Evolutionary conservation across 92 coral and sea anemone species (phyloP).

Genomic region (Phymanthus crucifer): DNA sequence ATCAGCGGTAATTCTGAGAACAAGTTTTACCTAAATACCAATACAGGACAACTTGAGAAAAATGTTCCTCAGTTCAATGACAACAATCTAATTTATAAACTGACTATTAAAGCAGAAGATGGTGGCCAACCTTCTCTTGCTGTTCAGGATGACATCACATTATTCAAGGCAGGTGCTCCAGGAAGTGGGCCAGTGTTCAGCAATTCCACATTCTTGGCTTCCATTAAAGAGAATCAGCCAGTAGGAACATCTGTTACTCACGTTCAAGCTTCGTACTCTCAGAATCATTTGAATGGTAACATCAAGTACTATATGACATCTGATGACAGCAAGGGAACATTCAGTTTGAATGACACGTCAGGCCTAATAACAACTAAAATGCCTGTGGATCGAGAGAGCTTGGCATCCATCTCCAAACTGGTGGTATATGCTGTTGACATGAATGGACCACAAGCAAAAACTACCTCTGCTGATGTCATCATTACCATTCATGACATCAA

Average conservation of each 20-base stretch:
- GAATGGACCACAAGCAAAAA: constrained; percentile 56
- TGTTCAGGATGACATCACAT: constrained; percentile 47
- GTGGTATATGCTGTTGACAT: constrained; percentile 77
- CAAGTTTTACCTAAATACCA: constrained; percentile 41
- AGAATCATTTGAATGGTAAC: constrained; percentile 21
- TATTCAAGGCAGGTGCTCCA: constrained; percentile 60
- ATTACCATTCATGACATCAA: constrained; percentile 67
- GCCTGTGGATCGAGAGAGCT: constrained; percentile 76
- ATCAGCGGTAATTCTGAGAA: constrained; percentile 30
- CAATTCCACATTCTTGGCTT: constrained; percentile 46
- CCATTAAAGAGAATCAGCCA: constrained; percentile 62
- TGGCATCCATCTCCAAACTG: constrained; percentile 56
- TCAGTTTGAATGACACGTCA: constrained; percentile 55
- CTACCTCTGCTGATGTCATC: constrained; percentile 49
- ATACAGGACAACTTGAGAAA: constrained; percentile 60
- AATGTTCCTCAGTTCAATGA: constrained; percentile 28
- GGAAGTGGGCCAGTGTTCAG: constrained; percentile 71
- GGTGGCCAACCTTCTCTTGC: constrained; percentile 54
- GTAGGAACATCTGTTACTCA: constrained; percentile 58
- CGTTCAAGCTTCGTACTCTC: constrained; percentile 59
- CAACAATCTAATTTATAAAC: constrained; percentile 37
- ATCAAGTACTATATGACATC: constrained; percentile 76
- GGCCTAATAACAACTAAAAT: constrained; percentile 62
- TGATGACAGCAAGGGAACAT: constrained; percentile 77
- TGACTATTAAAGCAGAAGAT: constrained; percentile 68